Evolutionary conservation across 1,140 invertebrate species (phyloP), one percentile per base, ranked within the genome.

Genomic region (Brachionus rubens): DNA sequence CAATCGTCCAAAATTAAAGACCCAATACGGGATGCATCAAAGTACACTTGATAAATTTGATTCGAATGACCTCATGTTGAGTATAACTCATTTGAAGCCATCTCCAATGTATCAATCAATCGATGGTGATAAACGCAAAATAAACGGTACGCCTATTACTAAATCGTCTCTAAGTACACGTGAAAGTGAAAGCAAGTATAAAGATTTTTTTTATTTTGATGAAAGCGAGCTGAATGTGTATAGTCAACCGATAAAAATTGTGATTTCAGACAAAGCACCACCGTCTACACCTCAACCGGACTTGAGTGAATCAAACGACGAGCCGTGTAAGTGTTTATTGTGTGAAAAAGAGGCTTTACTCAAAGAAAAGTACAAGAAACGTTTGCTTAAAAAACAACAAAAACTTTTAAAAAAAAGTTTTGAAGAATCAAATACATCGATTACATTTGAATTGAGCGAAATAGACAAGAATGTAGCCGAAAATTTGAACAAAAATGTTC

Each of bases 1-100:
- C 9, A 46, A 65, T 65, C 26, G 16, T 36, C 54, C 54, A 59
- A 65, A 65, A 65, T 24, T 65, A 65, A 65, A 65, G 6, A 41
- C 36, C 12, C 59, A 19, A 46, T 2, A 36, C 4, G 24, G 41
- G 36, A 24, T 43, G 14, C 33, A 65, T 24, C 26, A 10, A 0
- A 6, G 2, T 28, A 24, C n/a, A 4, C 41, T 2, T 43, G 40
- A 41, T 43, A 59, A 59, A 59, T n/a, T 19, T 0, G 30, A 59
- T 33, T 19, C 21, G 3, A 65, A 41, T 12, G 36, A 65, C 0
- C 40, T 65, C 10, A 19, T 10, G 10, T 65, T 65, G 19, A 65
- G 40, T 21, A 43, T 65, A 26, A 65, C 59, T 43, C 36, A 65
- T 19, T 19, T 65, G 2, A 43, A 65, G 19, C 33, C 59, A 0